A percentile compares a stretch with the other conserved stretches of the same genome.
Conservation (phyloP, 2,888 invertebrate species). For the Drosophila merina region DNA sequence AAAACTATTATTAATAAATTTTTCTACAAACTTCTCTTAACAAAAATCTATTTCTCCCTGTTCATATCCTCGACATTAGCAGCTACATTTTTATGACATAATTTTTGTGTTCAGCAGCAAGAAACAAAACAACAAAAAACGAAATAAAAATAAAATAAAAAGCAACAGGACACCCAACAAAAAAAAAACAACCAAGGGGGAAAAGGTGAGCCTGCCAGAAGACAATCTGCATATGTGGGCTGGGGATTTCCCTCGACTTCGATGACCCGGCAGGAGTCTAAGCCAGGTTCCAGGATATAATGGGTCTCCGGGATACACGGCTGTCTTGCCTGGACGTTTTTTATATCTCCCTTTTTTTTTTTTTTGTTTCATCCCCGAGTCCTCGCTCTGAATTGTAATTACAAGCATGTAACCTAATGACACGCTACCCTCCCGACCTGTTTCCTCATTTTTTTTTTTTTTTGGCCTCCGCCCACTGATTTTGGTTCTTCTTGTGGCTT, state of each 20-base stretch:
- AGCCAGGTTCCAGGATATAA: constrained; percentile 2
- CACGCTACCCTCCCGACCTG: constrained; percentile 48
- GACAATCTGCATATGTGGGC: constrained; percentile 46
- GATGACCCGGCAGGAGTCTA: constrained; percentile 41
- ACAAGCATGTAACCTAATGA: constrained; percentile 76
- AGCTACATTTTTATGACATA: constrained; percentile 66
- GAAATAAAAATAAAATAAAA: constrained; percentile 9
- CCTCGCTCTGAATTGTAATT: constrained; percentile 72
- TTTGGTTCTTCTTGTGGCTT: constrained; percentile 27
- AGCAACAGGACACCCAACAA: not conserved
- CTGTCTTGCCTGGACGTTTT: constrained; percentile 2
- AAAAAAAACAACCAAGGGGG: not conserved
- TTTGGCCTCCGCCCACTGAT: constrained; percentile 5
- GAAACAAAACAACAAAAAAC: constrained; percentile 9
- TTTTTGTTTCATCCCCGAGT: constrained; percentile 2
- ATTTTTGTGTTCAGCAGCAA: constrained; percentile 60
- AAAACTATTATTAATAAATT: too few species aligned
- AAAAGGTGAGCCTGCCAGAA: constrained; percentile 10
- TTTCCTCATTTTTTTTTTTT: not conserved
- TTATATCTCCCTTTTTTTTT: not conserved
- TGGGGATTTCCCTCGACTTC: constrained; percentile 26
- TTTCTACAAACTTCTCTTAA: too few species aligned
- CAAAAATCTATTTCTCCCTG: not conserved
- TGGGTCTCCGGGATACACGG: not conserved
- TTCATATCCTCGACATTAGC: constrained; percentile 23